Conservation (phyloP, 2,888 invertebrate species). For the Chrysotoxum bicinctum region DNA sequence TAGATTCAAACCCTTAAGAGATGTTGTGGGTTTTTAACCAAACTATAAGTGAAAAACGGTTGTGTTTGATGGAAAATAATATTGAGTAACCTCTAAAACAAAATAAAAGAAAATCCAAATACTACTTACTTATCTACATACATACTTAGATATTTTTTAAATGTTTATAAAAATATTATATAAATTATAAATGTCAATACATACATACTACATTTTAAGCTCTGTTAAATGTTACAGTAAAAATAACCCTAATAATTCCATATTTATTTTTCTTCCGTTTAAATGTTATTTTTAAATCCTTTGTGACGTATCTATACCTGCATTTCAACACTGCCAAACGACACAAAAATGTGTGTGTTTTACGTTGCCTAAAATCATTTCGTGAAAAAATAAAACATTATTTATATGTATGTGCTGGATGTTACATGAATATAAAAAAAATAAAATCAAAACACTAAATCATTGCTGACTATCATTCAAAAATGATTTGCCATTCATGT, state of each 20-base stretch:
- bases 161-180: background rate
- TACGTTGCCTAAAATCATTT: slow-evolving; percentile 39
- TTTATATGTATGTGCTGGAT: slow-evolving; percentile 24
- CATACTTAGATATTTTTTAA: background rate
- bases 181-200: background rate
- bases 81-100: background rate
- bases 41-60: background rate
- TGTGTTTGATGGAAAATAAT: background rate
- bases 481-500: slow-evolving; percentile 37
- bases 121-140: background rate
- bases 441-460: slow-evolving; percentile 33
- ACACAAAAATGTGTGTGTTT: slow-evolving; percentile 1
- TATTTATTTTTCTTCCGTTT: slow-evolving; percentile 28
- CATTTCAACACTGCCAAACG: slow-evolving; percentile 13
- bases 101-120: background rate
- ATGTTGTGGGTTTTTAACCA: background rate
- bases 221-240: background rate
- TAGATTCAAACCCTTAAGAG: background rate
- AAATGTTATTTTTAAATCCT: slow-evolving; percentile 47
- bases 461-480: slow-evolving; percentile 56
- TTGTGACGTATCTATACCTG: slow-evolving; percentile 22
- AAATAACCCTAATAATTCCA: background rate
- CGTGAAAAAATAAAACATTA: slow-evolving; percentile 11
- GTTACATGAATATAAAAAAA: slow-evolving; percentile 1
- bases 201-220: background rate